Percentiles rank a stretch among this genome's conserved stretches.
Conservation (phyloP, 1,140 invertebrate genomes). For the Antheraea pernyi region DNA sequence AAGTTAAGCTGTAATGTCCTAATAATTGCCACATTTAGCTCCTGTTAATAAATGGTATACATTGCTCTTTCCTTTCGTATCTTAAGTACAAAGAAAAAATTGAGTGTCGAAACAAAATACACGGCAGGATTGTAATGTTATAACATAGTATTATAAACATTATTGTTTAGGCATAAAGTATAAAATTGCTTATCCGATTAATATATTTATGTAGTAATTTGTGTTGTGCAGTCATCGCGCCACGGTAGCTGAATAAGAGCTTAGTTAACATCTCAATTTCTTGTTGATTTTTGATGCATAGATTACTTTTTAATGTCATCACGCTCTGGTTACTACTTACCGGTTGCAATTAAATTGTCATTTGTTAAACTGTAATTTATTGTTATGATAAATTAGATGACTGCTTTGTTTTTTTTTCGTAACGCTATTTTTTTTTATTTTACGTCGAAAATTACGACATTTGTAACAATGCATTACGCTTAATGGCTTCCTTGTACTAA, state of each 20-base stretch:
- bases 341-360: constrained; percentile 11
- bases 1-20: too few relatives aligned
- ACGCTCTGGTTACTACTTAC: constrained; percentile 9
- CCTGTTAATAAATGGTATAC: too few relatives aligned
- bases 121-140: not conserved
- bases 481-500: not conserved
- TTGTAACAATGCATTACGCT: not conserved
- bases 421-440: not conserved
- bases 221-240: not conserved
- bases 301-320: constrained; percentile 17
- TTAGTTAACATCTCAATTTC: constrained; percentile 18
- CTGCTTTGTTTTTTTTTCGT: not conserved
- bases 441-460: not conserved
- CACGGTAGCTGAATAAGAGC: constrained; percentile 1
- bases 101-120: not conserved
- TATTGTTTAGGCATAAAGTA: not conserved
- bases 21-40: too few relatives aligned
- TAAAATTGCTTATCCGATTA: not conserved
- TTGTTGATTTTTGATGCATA: constrained; percentile 13
- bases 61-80: too few relatives aligned
- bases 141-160: not conserved
- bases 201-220: constrained; percentile 1
- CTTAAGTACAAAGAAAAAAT: not conserved
- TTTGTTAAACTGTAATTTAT: constrained; percentile 12
- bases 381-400: not conserved